Conservation (phyloP, 2,888 invertebrate genomes). For the Drosophila picticornis region DNA sequence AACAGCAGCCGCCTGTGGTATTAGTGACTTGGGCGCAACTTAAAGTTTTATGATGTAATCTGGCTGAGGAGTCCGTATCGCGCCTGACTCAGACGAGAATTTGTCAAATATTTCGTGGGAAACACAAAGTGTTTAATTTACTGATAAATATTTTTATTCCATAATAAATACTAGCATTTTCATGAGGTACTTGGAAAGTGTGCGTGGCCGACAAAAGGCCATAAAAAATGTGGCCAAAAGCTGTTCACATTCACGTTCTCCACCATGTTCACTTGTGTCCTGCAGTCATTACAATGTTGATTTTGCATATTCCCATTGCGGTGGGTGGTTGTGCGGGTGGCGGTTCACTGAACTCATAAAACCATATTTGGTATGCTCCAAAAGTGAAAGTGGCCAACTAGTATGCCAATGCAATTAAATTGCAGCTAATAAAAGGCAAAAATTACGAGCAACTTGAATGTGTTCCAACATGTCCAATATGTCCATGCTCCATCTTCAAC, state of each 20-base stretch:
- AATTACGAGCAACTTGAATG: constrained; percentile 47
- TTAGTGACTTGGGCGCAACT: constrained; percentile 25
- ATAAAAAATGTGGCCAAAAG: constrained; percentile 68
- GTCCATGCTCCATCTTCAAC: constrained; percentile 10
- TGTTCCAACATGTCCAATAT: constrained; percentile 31
- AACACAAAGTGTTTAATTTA: constrained; percentile 73
- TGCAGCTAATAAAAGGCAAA: constrained; percentile 70
- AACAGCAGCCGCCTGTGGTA: constrained; percentile 3
- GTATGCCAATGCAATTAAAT: constrained; percentile 67
- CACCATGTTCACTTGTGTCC: constrained; percentile 72
- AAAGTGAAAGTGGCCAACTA: constrained; percentile 72
- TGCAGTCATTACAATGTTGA: constrained; percentile 73
- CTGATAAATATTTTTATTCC: constrained; percentile 80
- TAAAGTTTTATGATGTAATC: constrained; percentile 67
- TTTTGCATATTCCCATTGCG: constrained; percentile 66
- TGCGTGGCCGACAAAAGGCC: constrained; percentile 38
- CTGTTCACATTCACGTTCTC: constrained; percentile 18
- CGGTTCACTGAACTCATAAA: constrained; percentile 74
- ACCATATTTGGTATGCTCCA: constrained; percentile 51
- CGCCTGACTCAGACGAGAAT: constrained; percentile 29
- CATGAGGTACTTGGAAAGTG: constrained; percentile 63
- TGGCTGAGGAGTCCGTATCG: not conserved
- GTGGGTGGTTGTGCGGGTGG: constrained; percentile 1
- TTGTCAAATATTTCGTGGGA: constrained; percentile 44
- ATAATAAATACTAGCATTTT: constrained; percentile 76